Percentiles rank a stretch among this genome's conserved stretches.
Conservation (phyloP, 2,113 vertebrate genomes). For the Microtus oregoni region DNA sequence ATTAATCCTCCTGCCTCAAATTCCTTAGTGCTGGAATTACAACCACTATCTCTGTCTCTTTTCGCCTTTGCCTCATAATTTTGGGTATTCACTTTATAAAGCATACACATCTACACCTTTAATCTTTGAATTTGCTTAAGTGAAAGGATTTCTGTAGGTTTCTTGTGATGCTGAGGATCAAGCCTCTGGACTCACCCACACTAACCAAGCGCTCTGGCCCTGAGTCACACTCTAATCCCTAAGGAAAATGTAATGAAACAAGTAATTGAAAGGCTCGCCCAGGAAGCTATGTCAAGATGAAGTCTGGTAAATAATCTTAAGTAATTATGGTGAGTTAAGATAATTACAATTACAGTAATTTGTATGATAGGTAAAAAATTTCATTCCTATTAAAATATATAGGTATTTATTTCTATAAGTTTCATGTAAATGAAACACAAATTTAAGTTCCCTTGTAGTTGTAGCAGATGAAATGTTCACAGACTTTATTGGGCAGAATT, state of each 20-base stretch:
- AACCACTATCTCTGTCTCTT: background rate
- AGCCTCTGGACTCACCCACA: no score
- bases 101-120: background rate
- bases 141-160: background rate
- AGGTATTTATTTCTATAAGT: slow-evolving; percentile 44
- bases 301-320: slow-evolving; percentile 29
- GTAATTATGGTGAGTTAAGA: slow-evolving; percentile 34
- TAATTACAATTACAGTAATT: slow-evolving; percentile 31
- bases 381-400: slow-evolving; percentile 39
- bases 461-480: slow-evolving; percentile 12
- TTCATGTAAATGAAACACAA: slow-evolving; percentile 42
- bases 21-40: background rate
- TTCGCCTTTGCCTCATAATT: slow-evolving; percentile 7
- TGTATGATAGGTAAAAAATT: background rate
- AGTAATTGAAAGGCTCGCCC: slow-evolving; percentile 16
- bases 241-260: slow-evolving; percentile 58
- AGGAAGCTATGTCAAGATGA: slow-evolving; percentile 52
- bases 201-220: background rate
- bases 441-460: slow-evolving; percentile 55
- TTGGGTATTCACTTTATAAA: slow-evolving; percentile 2
- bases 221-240: background rate
- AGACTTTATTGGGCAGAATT: slow-evolving; percentile 20
- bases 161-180: background rate
- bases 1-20: background rate
- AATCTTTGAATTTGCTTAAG: slow-evolving; percentile 57